These are phyloP conservation scores for Orientallactaga bullata DNA, from an alignment of 2,113 vertebrate genomes.

Conservation along the genomic window DNA sequence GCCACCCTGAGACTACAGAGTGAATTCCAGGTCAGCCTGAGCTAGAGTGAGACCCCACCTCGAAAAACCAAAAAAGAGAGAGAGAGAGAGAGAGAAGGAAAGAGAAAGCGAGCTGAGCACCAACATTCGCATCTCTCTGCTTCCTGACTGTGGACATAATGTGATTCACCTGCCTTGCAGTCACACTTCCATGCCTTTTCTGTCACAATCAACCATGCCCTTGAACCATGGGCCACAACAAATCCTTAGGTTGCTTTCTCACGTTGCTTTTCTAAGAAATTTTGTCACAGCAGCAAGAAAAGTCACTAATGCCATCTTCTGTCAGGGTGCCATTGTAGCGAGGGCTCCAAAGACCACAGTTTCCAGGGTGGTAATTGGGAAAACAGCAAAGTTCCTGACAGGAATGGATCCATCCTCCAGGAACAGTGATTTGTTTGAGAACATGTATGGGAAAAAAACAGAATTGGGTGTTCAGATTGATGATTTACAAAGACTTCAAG, in stretches of 20 bases:
- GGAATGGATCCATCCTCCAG: not conserved
- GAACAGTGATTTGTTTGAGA: not conserved
- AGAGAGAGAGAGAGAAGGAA: too few relatives aligned
- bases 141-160: not conserved
- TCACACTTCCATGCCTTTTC: not conserved
- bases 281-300: not conserved
- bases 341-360: too few relatives aligned
- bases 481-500: constrained; percentile 22
- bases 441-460: not conserved
- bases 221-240: not conserved
- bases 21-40: too few relatives aligned
- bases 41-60: too few relatives aligned
- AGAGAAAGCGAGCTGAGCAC: not conserved
- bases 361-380: not conserved
- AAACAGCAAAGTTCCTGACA: not conserved
- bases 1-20: too few relatives aligned
- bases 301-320: not conserved
- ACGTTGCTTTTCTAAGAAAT: not conserved
- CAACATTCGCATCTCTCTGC: not conserved
- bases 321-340: not conserved
- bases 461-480: not conserved
- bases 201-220: too few relatives aligned
- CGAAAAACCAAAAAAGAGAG: too few relatives aligned
- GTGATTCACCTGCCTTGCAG: not conserved
- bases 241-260: not conserved